Base-by-base conservation (phyloP, 2,888 invertebrate genomes). In the Drosophila villosipedis region DNA sequence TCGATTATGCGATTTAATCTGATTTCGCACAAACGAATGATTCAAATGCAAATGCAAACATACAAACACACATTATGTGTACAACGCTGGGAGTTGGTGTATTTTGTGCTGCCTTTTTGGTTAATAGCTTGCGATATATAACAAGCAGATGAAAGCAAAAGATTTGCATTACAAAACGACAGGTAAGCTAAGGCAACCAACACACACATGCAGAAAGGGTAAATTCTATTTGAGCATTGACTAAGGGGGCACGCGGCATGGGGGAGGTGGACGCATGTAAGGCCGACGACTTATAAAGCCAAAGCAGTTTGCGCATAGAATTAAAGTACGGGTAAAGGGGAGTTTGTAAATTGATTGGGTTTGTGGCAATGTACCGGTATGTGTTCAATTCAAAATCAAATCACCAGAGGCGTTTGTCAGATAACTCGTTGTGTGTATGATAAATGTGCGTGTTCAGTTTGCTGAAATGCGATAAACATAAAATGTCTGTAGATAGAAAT, bases 11-110 rank as follows among this genome's bases (percentile, higher is more conserved):
- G 91, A 87, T 89, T 87, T 87, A 87, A 87, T 87, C 87, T 87
- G 87, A 87, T 87, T 87, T 91, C 78, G 88, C 88, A 89, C 90
- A 87, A 87, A 87, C 87, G 87, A 87, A 90, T 85, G 89, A 85
- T 85, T 85, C 85, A 85, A 85, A 85, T 85, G 85, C 90, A 85
- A 85, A 85, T 90, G 72, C 84, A 73, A 57, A 69, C 63, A 59
- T 60, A 25, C 39, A 64, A 60, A 53, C 63, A 68, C 31, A 28
- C 62, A 66, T 41, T 6, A 22, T 25, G 47, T 9, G 31, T 16
- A 35, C 49, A 25, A 68, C 66, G 59, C 61, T 33, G 30, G 25
- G 52, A 39, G 57, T 57, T 52, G 61, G 33, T 52, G 60, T 47
- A 43, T 64, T 50, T 47, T 52, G 22, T 25, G 62, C 39, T 35